These are phyloP conservation scores for Cyrtonyx montezumae DNA, from an alignment of 2,113 vertebrate species.

Conservation along the genomic window DNA sequence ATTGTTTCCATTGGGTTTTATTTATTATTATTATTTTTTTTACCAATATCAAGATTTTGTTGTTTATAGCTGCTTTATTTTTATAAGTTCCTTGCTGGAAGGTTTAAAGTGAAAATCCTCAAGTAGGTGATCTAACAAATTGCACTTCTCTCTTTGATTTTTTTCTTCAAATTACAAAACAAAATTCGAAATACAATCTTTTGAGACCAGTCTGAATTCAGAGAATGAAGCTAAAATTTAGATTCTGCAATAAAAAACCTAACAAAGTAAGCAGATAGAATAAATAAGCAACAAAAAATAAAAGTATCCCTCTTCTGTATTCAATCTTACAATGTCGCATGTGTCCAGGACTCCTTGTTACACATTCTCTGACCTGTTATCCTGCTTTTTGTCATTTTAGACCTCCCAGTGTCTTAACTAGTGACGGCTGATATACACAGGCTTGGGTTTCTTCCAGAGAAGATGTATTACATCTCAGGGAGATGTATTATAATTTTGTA, in stretches of 20 bases:
- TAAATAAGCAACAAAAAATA: neutral
- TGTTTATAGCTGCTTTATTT: neutral
- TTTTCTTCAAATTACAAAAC: neutral
- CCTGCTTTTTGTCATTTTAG: neutral
- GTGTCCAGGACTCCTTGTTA: neutral
- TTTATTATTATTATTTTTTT: conserved; percentile 1
- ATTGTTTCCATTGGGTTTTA: neutral
- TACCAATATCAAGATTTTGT: neutral
- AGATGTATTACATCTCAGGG: neutral
- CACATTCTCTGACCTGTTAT: neutral
- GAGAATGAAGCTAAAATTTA: neutral
- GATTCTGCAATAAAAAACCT: neutral
- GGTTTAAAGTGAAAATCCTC: conserved; percentile 3
- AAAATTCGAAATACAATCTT: neutral
- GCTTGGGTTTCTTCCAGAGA: conserved; percentile 21
- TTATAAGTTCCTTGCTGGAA: conserved; percentile 1
- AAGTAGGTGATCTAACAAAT: neutral
- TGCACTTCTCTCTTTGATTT: neutral
- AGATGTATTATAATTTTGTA: conserved; percentile 29
- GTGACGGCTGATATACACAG: neutral
- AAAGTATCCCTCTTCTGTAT: neutral
- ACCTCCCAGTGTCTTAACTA: neutral
- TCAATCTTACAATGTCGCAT: neutral
- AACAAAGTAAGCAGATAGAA: neutral
- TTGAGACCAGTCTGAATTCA: neutral